Conservation (phyloP, 2,113 vertebrate species). For the Isichthys henryi region DNA sequence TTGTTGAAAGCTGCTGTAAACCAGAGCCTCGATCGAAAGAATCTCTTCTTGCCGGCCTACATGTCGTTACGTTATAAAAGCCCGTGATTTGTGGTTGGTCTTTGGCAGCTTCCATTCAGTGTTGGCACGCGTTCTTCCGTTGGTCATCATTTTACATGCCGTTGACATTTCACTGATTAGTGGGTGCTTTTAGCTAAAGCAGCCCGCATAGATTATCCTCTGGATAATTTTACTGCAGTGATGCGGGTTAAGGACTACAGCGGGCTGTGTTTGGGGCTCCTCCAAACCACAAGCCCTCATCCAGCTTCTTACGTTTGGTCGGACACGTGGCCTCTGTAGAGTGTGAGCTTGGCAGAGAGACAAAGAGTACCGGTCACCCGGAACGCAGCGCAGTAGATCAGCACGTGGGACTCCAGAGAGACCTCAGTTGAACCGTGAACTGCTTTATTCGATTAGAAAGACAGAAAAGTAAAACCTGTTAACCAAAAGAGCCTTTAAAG, state of each 20-base stretch:
- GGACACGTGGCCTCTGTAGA: not conserved
- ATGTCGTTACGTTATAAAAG: not conserved
- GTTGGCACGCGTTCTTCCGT: not conserved
- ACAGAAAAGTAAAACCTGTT: not conserved
- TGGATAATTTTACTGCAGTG: not conserved
- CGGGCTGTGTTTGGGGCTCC: not conserved
- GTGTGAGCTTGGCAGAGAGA: not conserved
- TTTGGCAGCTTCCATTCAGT: not conserved
- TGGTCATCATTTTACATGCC: not conserved
- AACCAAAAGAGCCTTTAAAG: not conserved
- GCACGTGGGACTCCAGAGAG: not conserved
- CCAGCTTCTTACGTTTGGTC: not conserved
- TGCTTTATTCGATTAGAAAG: not conserved
- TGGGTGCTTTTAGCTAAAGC: not conserved
- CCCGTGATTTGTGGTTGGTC: not conserved
- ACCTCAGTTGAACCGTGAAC: not conserved
- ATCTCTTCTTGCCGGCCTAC: not conserved
- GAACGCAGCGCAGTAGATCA: not conserved
- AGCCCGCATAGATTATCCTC: not conserved
- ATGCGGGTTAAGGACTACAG: not conserved
- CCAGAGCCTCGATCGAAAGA: not conserved
- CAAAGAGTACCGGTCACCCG: not conserved
- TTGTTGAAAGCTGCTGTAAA: not conserved
- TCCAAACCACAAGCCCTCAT: not conserved
- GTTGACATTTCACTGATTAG: not conserved